Conservation (phyloP, 2,797 vertebrate species). For the Coregonus suidteri region DNA sequence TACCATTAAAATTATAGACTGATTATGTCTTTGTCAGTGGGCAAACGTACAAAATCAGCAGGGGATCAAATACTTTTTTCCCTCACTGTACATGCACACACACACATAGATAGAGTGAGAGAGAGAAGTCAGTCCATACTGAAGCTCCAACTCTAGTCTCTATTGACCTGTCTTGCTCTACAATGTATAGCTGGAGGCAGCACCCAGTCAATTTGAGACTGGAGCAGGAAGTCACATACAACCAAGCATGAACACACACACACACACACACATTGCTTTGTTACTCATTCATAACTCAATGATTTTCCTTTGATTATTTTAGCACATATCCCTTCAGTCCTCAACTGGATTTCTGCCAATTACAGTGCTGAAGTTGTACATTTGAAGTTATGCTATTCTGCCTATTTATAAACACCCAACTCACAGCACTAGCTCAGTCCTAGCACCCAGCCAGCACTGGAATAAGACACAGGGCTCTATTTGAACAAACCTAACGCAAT, state of each 20-base stretch:
- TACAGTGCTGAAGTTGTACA: background rate
- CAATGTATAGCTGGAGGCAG: constrained; percentile 7
- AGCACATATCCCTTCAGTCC: background rate
- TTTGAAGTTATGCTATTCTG: background rate
- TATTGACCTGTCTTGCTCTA: constrained; percentile 3
- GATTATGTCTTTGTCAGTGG: too few relatives aligned
- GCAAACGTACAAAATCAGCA: too few relatives aligned
- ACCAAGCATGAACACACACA: background rate
- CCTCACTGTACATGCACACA: too few relatives aligned
- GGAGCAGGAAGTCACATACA: constrained; percentile 21
- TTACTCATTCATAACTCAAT: background rate
- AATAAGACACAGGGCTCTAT: background rate
- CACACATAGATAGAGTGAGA: too few relatives aligned
- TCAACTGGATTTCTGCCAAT: background rate
- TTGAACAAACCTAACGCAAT: too few relatives aligned
- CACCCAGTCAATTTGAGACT: background rate
- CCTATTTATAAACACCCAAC: background rate
- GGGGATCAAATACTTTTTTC: too few relatives aligned
- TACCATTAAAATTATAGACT: too few relatives aligned
- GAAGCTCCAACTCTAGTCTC: background rate
- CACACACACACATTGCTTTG: background rate
- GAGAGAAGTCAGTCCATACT: background rate
- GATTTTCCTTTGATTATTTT: background rate
- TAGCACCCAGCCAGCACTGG: background rate
- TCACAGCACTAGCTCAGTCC: background rate